Evolutionary conservation across 2,797 vertebrate genomes (phyloP).

Genomic region (Sebastes iracundus): DNA sequence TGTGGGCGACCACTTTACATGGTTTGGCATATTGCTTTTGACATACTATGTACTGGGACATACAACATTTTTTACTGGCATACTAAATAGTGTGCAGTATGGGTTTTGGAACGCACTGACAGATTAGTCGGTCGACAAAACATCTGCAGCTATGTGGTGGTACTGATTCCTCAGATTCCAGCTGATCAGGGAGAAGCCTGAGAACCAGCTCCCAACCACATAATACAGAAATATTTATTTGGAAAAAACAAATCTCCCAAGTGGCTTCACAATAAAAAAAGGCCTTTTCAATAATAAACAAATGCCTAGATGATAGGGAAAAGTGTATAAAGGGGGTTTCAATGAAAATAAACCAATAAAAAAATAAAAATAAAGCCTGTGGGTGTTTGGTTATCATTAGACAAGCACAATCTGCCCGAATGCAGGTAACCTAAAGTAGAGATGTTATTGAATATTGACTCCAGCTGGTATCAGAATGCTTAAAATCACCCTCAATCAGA

Average conservation of each 20-base stretch:
- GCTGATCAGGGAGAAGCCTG: not conserved
- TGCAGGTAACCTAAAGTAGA: too few relatives aligned
- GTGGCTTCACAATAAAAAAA: not conserved
- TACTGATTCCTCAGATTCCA: not conserved
- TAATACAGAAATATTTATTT: not conserved
- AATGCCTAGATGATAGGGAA: not conserved
- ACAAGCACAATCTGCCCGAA: too few relatives aligned
- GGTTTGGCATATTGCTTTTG: too few relatives aligned
- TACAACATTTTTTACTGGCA: too few relatives aligned
- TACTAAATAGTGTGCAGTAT: too few relatives aligned
- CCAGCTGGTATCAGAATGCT: not conserved
- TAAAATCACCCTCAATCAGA: not conserved
- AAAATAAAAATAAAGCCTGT: not conserved
- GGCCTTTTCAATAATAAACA: not conserved
- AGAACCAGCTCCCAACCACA: not conserved
- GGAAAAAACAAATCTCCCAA: not conserved
- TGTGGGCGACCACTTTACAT: too few relatives aligned
- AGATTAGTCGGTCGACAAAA: not conserved
- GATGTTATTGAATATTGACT: too few relatives aligned
- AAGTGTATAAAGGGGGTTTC: not conserved
- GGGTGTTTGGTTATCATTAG: not conserved
- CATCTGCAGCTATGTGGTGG: not conserved
- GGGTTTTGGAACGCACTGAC: too few relatives aligned
- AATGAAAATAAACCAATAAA: not conserved
- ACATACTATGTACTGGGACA: too few relatives aligned